Evolutionary conservation across 1,140 invertebrate species (phyloP).

Genomic region (Ooceraea biroi): DNA sequence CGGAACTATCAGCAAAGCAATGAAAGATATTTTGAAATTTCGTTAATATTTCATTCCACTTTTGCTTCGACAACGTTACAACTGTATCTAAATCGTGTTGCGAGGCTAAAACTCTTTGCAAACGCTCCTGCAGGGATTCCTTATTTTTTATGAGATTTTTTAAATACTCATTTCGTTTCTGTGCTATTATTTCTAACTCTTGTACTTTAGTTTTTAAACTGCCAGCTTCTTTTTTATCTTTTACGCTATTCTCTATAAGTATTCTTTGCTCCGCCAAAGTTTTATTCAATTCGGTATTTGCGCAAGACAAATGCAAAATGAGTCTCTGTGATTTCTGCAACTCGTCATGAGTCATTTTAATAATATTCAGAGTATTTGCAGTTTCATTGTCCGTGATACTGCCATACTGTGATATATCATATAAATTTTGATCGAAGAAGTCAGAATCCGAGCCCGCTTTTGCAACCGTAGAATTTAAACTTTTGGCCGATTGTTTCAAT

Average conservation of each 20-base stretch:
- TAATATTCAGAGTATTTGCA: constrained; percentile 47
- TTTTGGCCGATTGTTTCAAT: constrained; percentile 55
- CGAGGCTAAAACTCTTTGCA: constrained; percentile 68
- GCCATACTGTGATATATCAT: background rate
- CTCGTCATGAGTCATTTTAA: constrained; percentile 51
- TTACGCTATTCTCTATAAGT: constrained; percentile 34
- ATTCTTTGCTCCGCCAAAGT: constrained; percentile 61
- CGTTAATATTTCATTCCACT: constrained; percentile 65
- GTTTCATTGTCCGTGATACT: constrained; percentile 12
- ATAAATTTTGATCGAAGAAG: background rate
- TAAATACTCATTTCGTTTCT: constrained; percentile 68
- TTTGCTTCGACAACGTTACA: constrained; percentile 62
- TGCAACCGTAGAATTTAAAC: constrained; percentile 53
- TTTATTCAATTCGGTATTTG: constrained; percentile 66
- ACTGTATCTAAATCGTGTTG: constrained; percentile 73
- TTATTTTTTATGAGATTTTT: constrained; percentile 73
- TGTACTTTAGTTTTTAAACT: constrained; percentile 62
- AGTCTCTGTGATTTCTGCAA: constrained; percentile 40
- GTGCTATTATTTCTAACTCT: constrained; percentile 57
- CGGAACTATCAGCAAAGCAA: constrained; percentile 30
- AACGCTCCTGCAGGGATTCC: constrained; percentile 71
- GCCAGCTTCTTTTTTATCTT: constrained; percentile 57
- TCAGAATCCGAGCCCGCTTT: constrained; percentile 30
- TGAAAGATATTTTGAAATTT: constrained; percentile 67
- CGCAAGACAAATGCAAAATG: constrained; percentile 60